Base-by-base conservation (phyloP, 1,140 invertebrate species). In the Armadillidium nasatum region DNA sequence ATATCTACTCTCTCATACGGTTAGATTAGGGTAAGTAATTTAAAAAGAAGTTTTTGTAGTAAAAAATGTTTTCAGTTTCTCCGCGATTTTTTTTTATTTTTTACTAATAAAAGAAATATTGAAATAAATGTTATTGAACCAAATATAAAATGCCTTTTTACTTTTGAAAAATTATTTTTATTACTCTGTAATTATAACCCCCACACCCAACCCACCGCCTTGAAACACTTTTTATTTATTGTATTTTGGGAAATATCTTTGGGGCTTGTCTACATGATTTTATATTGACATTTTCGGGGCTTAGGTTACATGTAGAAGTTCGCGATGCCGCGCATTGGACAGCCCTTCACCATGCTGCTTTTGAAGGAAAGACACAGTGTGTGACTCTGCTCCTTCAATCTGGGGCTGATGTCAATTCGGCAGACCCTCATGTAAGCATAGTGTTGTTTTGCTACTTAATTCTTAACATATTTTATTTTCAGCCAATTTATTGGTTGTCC, bases 291-390 rank as follows among this genome's bases (percentile, higher is more conserved):
- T 13, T 66, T 4, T 44, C 23, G n/a, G 0, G 43, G 7, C 11
- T 11, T 77, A 81, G 80, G 15, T 69, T 81, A 19, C 75, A 78
- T n/a, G 73, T 81, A 44, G 77, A 81, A 21, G 74, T 73, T 11
- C 68, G 77, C 2, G 80, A 81, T 73, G 80, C 80, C 6, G 77
- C 75, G 4, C 80, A 81, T 73, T 81, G 80, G 80, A 79, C 80
- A 6, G 76, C 77, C 66, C 74, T 81, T 13, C 80, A 81, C 73
- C 77, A 81, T 50, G 77, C 80, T 0, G 73, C 76, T 45, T 79
- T 76, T 67, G 80, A 81, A 67, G 78, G 80, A n/a, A 74, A 75
- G 0, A 44, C 72, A 23, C 75, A 77, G 19, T 68, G 74, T 60
- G 77, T 77, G n/a, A 75, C 74, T 10, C 19, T 81, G 0, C 70